These are phyloP conservation scores for Hyalella azteca DNA, from an alignment of 2,888 invertebrate genomes.

Conservation along the genomic window DNA sequence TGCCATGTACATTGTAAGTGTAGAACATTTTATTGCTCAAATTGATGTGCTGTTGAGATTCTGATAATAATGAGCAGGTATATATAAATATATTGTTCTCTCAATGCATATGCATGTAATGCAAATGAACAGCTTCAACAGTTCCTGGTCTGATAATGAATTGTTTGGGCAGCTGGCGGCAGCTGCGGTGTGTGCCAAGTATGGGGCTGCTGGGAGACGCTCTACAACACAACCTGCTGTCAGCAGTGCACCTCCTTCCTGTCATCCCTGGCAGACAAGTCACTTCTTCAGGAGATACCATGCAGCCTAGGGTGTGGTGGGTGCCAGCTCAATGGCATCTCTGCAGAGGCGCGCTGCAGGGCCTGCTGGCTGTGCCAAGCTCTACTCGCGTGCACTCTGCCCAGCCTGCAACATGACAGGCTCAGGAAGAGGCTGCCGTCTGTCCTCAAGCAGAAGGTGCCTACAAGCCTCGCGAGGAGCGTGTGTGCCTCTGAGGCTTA, in stretches of 20 bases:
- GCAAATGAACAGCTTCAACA: no score
- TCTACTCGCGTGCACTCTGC: slow-evolving; percentile 45
- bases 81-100: no score
- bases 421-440: slow-evolving; percentile 51
- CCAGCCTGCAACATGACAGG: slow-evolving; percentile 52
- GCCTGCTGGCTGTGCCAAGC: slow-evolving; percentile 53
- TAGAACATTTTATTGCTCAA: no score
- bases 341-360: slow-evolving; percentile 48
- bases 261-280: slow-evolving; percentile 42
- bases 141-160: no score
- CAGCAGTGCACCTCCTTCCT: slow-evolving; percentile 49
- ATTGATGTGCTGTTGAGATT: no score
- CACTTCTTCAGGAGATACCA: slow-evolving; percentile 41
- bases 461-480: slow-evolving; percentile 54
- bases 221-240: slow-evolving; percentile 40
- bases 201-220: slow-evolving; percentile 3
- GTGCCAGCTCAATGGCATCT: slow-evolving; percentile 49
- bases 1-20: no score
- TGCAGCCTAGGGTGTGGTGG: slow-evolving; percentile 43
- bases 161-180: no score
- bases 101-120: no score
- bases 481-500: slow-evolving; percentile 40
- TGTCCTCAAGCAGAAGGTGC: slow-evolving; percentile 48
- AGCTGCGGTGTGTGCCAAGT: slow-evolving; percentile 36
- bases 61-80: no score